Percentiles rank a stretch among this genome's conserved stretches.
Evolutionary conservation across 2,797 vertebrate species (phyloP).

Genomic region (Sebastolobus altivelis): DNA sequence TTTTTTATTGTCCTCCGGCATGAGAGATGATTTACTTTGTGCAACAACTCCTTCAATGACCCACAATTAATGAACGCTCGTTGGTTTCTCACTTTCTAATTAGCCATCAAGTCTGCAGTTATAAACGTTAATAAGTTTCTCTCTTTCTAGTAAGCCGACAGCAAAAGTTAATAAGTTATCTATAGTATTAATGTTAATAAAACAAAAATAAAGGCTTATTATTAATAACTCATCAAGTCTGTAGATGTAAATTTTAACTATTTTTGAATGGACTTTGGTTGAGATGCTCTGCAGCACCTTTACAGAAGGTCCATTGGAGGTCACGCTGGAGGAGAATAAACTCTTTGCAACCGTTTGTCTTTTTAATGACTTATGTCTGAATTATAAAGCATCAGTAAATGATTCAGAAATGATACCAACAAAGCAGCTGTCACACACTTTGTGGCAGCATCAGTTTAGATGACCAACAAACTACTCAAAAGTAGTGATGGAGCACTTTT

Average conservation of each 20-base stretch:
- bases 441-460: not conserved
- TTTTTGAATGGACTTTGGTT: not conserved
- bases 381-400: not conserved
- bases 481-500: constrained; percentile 30
- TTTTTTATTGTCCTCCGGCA: not conserved
- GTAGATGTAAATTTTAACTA: not conserved
- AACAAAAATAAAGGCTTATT: not conserved
- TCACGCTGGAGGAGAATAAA: no score
- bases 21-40: not conserved
- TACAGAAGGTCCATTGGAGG: not conserved
- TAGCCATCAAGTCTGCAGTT: not conserved
- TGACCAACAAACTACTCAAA: constrained; percentile 31
- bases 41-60: not conserved
- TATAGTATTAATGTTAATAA: not conserved
- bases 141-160: not conserved
- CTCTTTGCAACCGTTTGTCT: not conserved
- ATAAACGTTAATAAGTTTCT: not conserved
- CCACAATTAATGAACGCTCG: not conserved
- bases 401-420: not conserved
- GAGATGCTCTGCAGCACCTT: not conserved
- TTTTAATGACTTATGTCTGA: not conserved
- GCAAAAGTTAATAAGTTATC: not conserved
- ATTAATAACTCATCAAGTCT: not conserved
- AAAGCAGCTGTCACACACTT: constrained; percentile 3
- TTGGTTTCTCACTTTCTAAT: not conserved